Base-by-base conservation (phyloP, 2,797 vertebrate genomes). In the Myoxocephalus aenaeus region DNA sequence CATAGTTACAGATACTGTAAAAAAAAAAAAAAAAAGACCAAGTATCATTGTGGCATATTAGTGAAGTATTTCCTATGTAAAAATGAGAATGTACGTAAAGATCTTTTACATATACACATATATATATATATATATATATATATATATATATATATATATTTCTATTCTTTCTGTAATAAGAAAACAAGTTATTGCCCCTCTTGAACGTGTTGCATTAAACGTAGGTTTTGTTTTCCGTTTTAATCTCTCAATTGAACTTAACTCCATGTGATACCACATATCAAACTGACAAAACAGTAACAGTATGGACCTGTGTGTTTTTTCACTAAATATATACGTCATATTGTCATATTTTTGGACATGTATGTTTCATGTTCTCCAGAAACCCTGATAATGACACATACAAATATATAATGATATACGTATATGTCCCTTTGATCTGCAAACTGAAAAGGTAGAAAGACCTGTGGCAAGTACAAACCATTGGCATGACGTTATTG, bases 1-100 rank as follows among this genome's bases (percentile, higher is more conserved):
- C 94, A 94, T 94, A 89, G 92, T 95, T 94, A 95, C 94, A 95
- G 93, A 95, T 94, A 94, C 93, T 95, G 93, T 95, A 94, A 95
- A 94, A 92, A 38, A 90, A 87, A 92, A 92, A 87, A 32, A 93
- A 93, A 68, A 75, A 93, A 86, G 92, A 89, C 90, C 90, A 92
- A 90, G 88, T 93, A 90, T 90, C 90, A 83, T 88, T 88, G 88
- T 88, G 91, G 88, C 79, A 61, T 83, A 87, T 89, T 89, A 89
- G 92, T 93, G 90, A 93, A 92, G 91, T 89, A 88, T 92, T 77
- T 89, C 78, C 87, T 89, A 92, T 86, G 86, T 92, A 93, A 92
- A 94, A 93, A 92, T 93, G 86, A 88, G 79, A 90, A 92, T 88
- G 85, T 91, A 92, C 82, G 82, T 91, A 91, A 92, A 90, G 82